Evolutionary conservation across 2,797 vertebrate species (phyloP).

Genomic region (Sciurus vulgaris): DNA sequence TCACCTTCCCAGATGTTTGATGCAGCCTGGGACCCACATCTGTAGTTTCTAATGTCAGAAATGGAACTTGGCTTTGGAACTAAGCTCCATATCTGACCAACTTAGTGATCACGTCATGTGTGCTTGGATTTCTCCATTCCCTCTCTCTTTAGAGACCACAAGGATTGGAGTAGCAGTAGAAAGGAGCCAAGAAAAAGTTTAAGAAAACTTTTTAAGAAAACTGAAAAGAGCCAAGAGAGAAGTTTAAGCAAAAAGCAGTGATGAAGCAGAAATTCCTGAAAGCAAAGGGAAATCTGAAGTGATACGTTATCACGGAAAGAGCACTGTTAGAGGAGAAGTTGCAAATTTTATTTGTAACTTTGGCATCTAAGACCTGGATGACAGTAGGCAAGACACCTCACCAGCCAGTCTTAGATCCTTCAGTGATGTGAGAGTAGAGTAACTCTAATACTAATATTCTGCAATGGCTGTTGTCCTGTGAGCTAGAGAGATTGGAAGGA

Average conservation of each 20-base stretch:
- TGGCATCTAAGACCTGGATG: neutral
- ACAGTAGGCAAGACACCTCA: neutral
- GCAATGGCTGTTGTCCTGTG: neutral
- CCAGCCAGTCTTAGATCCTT: neutral
- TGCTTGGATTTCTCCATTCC: neutral
- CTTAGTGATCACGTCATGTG: neutral
- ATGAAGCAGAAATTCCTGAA: constrained; percentile 23
- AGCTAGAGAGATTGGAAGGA: neutral
- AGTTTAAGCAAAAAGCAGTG: neutral
- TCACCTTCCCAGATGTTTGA: neutral
- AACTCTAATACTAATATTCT: neutral
- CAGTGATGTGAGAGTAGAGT: neutral
- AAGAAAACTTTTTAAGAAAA: no score
- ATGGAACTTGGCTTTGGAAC: constrained; percentile 5
- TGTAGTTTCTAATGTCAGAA: neutral
- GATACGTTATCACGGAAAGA: neutral
- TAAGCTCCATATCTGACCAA: neutral
- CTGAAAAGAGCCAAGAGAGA: neutral
- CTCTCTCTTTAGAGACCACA: neutral
- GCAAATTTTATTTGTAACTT: neutral
- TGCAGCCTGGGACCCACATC: neutral
- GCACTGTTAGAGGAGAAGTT: neutral
- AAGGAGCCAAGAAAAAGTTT: constrained; percentile 8
- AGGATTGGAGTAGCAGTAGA: neutral
- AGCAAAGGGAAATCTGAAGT: neutral